Conservation (phyloP, 2,888 invertebrate species). For the Andrena chrysosceles region DNA sequence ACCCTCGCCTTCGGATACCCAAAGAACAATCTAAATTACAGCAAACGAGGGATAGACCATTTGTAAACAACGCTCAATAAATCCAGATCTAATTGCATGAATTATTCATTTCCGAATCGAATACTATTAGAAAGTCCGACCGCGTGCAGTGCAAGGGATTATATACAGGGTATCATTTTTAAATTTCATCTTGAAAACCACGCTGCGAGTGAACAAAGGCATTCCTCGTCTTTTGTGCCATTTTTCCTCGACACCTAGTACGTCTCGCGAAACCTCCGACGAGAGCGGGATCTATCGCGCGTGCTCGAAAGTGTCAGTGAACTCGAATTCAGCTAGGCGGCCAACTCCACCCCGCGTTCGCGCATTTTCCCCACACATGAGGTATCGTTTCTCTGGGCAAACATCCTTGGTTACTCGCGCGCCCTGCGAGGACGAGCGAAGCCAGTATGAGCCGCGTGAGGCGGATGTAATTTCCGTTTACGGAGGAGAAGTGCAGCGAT, state of each 20-base stretch:
- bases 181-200: too few species aligned
- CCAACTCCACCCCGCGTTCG: conserved; percentile 22
- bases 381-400: conserved; percentile 24
- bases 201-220: too few species aligned
- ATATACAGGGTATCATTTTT: too few species aligned
- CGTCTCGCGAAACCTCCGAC: background rate
- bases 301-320: conserved; percentile 73
- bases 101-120: too few species aligned
- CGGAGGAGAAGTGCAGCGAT: conserved; percentile 36
- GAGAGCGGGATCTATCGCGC: conserved; percentile 67
- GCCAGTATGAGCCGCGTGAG: conserved; percentile 28
- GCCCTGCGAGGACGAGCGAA: conserved; percentile 20
- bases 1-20: background rate
- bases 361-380: conserved; percentile 1
- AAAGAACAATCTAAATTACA: background rate
- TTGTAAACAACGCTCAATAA: background rate
- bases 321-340: conserved; percentile 64
- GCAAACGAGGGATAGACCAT: background rate
- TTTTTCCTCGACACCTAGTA: background rate
- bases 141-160: too few species aligned
- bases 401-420: conserved; percentile 46
- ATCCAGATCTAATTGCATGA: background rate
- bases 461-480: conserved; percentile 42
- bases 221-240: too few species aligned
- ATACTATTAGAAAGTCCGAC: too few species aligned